These are phyloP conservation scores for Catostomus latipinnis DNA, from an alignment of 2,797 vertebrate genomes.

Conservation along the genomic window DNA sequence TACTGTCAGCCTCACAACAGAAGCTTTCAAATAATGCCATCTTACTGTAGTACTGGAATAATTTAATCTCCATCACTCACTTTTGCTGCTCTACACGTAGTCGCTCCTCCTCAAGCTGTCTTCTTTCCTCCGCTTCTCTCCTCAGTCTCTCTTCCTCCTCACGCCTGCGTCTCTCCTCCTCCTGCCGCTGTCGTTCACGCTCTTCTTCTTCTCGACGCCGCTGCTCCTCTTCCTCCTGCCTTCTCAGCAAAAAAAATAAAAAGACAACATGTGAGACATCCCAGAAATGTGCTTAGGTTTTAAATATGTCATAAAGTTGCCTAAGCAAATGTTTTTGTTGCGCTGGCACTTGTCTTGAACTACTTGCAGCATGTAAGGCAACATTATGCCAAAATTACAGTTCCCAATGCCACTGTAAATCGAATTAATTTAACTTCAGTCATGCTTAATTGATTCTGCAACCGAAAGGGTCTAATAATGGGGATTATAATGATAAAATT, in stretches of 20 bases:
- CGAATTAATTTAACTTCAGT: too few species aligned
- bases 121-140: conserved; percentile 91
- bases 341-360: too few species aligned
- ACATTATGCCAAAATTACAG: too few species aligned
- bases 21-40: neutral
- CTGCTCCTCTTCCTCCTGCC: conserved; percentile 90
- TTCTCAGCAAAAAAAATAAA: conserved; percentile 50
- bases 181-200: conserved; percentile 79
- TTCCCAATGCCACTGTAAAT: too few species aligned
- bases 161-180: conserved; percentile 85
- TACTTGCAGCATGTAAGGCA: too few species aligned
- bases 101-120: conserved; percentile 90
- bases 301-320: too few species aligned
- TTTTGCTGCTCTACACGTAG: conserved; percentile 96
- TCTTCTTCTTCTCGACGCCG: conserved; percentile 88
- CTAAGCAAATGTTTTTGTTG: too few species aligned
- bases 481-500: too few species aligned
- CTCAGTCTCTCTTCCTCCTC: conserved; percentile 89
- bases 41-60: neutral
- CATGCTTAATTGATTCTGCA: too few species aligned
- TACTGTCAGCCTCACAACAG: neutral
- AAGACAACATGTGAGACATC: too few species aligned
- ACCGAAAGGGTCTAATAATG: too few species aligned
- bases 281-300: too few species aligned
- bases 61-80: conserved; percentile 74